Percentiles rank a stretch among this genome's conserved stretches.
Evolutionary conservation across 1,140 invertebrate genomes (phyloP).

Genomic region (Neocloeon triangulifer): DNA sequence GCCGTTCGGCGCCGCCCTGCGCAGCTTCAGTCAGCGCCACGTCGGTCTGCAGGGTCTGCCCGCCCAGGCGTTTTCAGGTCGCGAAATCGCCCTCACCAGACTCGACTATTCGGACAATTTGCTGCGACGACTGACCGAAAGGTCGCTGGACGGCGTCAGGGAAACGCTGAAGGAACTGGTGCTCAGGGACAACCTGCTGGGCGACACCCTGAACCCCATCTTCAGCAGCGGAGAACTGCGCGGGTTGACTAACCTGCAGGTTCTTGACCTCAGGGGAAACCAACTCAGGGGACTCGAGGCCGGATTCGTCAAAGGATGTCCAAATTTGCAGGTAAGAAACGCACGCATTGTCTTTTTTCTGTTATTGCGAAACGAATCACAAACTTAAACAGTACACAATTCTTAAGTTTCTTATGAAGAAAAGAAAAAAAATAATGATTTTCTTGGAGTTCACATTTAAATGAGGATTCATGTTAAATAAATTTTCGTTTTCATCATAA

Average conservation of each 20-base stretch:
- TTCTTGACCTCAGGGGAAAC: constrained; percentile 57
- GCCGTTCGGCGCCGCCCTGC: constrained; percentile 48
- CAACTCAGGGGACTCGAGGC: constrained; percentile 57
- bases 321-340: constrained; percentile 34
- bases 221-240: constrained; percentile 68
- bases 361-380: too few relatives aligned
- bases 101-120: constrained; percentile 65
- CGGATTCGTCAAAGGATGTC: constrained; percentile 60
- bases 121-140: constrained; percentile 52
- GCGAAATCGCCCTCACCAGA: constrained; percentile 39
- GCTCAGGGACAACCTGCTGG: constrained; percentile 57
- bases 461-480: too few relatives aligned
- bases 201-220: constrained; percentile 72
- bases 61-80: constrained; percentile 26
- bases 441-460: too few relatives aligned
- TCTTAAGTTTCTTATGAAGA: too few relatives aligned
- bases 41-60: constrained; percentile 59
- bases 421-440: too few relatives aligned
- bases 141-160: constrained; percentile 39
- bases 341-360: too few relatives aligned
- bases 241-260: constrained; percentile 38
- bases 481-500: too few relatives aligned
- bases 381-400: too few relatives aligned
- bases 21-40: constrained; percentile 47
- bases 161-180: constrained; percentile 41